Evolutionary conservation across 2,888 invertebrate genomes (phyloP), one percentile per base, ranked within the genome.

Genomic region (Eledone cirrhosa): DNA sequence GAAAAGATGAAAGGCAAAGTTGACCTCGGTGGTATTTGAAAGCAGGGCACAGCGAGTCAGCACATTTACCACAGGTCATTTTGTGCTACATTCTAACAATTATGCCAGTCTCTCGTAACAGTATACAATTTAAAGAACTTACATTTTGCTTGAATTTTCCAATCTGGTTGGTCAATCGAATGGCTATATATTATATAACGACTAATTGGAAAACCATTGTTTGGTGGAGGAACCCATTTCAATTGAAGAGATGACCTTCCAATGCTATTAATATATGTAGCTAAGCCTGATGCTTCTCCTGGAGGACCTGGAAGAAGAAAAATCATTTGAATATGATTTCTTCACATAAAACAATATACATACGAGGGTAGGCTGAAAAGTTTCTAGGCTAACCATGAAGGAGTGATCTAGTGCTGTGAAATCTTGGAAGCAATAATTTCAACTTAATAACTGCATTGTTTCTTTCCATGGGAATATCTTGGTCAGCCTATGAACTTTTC

Each of bases 281-380:
- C 81, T 29, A 88, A 82, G 13, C 87, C 88, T 5, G 85, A 85
- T 2, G 87, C 86, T 65, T 84, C 82, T n/a, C 86, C 84, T 0
- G 89, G 89, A 0, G 88, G 88, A 24, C 88, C 88, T 88, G 75
- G 1, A 29, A 14, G 19, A 29, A 29, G 14, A 31, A 29, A 29
- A 16, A 19, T 29, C 19, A 67, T 13, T 29, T 67, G 14, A 67
- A 31, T 1, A 24, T 67, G 5, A n/a, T 14, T 65, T 29, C 29
- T 22, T 22, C 0, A 67, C 27, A 67, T 24, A 5, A 67, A 27
- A 29, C 19, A n/a, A n/a, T n/a, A n/a, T n/a, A n/a, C n/a, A n/a
- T n/a, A n/a, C n/a, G n/a, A n/a, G n/a, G n/a, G n/a, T n/a, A n/a
- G n/a, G n/a, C n/a, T n/a, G n/a, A n/a, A n/a, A n/a, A n/a, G n/a